Base-by-base conservation (phyloP, 2,113 vertebrate species). In the Sarotherodon lohbergeri region DNA sequence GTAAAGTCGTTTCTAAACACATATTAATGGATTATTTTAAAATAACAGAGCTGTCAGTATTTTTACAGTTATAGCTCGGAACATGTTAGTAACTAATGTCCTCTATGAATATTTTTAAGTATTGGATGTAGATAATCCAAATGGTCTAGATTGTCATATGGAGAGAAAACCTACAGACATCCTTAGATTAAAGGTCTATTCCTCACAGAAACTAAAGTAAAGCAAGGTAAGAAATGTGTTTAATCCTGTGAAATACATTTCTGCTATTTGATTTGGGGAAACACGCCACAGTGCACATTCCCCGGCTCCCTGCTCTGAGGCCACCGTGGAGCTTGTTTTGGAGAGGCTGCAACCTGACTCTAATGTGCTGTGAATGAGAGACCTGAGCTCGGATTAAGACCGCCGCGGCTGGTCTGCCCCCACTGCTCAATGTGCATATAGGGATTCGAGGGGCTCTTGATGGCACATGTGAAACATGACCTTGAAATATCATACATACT, bases 361-460 rank as follows among this genome's bases (percentile, higher is more conserved):
- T 94, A 95, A 94, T 95, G 89, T 95, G 93, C 91, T 94, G 92
- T 94, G 92, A 96, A 95, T 92, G 89, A 92, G 90, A 91, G 93
- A 90, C 91, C 90, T 93, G 93, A 94, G 88, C 91, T 89, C 13
- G 92, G 93, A 96, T 96, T 96, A 95, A 90, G 94, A 91, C 86
- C 90, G 87, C 88, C 83, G 88, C 46, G 91, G 87, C 92, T 90
- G 89, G 80, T 63, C 85, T 59, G 90, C 91, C 86, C 95, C 89
- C 85, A 86, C 92, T 89, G 88, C 83, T 87, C 78, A 80, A 59
- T 50, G 83, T 83, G 52, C 84, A 93, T 57, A 86, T 63, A 46
- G 48, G 29, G 80, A 86, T 81, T 81, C 86, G 82, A 84, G 46
- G 82, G 68, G 46, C 59, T 89, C 71, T 82, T 89, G 76, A 14